Conservation (phyloP, 2,797 vertebrate species). For the Melanitta fusca region DNA sequence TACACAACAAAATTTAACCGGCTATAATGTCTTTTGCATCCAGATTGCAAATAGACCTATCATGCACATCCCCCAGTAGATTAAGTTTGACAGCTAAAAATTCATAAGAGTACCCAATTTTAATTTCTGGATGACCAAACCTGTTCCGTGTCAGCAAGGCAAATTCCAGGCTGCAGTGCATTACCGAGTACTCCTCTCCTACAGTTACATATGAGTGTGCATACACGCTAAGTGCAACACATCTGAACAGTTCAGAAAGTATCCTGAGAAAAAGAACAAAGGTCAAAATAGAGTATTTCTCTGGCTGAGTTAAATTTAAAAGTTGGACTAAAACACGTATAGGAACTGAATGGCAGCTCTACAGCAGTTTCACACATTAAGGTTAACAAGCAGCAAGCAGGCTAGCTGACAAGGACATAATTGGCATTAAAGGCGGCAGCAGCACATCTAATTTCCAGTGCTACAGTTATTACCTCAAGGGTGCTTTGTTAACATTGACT, state of each 20-base stretch:
- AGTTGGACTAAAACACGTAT: neutral
- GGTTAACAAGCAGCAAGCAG: neutral
- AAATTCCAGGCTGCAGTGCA: neutral
- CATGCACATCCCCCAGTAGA: neutral
- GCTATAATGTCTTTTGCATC: neutral
- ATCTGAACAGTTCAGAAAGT: neutral
- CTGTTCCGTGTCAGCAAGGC: neutral
- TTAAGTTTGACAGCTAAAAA: slow-evolving; percentile 19
- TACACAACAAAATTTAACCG: slow-evolving; percentile 7
- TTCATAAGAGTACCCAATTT: neutral
- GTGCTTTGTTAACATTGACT: neutral
- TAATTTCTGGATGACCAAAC: slow-evolving; percentile 30
- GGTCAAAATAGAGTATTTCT: neutral
- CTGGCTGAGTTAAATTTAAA: neutral
- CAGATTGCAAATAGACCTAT: slow-evolving; percentile 4
- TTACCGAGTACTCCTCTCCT: neutral
- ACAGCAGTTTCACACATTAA: neutral
- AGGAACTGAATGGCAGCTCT: neutral
- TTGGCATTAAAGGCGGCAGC: neutral
- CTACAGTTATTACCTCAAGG: neutral
- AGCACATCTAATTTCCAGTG: neutral
- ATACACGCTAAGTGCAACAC: neutral
- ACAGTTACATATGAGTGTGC: neutral
- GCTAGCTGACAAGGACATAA: neutral
- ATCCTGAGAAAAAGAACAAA: neutral